A percentile compares a stretch with the other conserved stretches of the same genome.
phyloP scores from a whole-genome alignment of 2,888 invertebrate genomes.

The Monochamus alternatus region DNA sequence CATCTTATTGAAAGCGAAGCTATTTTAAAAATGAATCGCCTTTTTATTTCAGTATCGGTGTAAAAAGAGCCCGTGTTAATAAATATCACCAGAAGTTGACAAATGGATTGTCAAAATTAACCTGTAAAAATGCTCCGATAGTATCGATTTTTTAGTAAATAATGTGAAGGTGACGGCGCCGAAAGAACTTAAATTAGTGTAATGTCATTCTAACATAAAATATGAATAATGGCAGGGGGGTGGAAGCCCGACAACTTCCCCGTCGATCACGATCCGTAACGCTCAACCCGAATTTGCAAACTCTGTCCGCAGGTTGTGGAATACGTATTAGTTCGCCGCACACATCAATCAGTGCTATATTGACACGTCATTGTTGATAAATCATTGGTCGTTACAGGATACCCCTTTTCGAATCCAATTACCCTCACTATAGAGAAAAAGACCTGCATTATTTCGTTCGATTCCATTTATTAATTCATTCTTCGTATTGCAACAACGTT shows the following conservation, averaged over 20 bases:
- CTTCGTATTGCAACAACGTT: no score
- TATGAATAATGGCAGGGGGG: constrained; percentile 26
- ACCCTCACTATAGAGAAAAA: no score
- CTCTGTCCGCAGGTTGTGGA: constrained; percentile 21
- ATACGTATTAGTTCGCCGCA: constrained; percentile 34
- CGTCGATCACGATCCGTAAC: constrained; percentile 7
- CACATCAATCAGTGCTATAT: constrained; percentile 27
- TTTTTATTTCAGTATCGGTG: neutral
- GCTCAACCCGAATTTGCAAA: constrained; percentile 29
- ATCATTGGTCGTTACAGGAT: constrained; percentile 12
- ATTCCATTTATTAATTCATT: no score
- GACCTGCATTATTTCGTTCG: no score
- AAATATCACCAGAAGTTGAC: constrained; percentile 8
- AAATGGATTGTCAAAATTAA: constrained; percentile 17
- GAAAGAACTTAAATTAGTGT: constrained; percentile 19
- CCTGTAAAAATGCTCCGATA: constrained; percentile 11
- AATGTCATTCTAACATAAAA: constrained; percentile 27
- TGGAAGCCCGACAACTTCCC: neutral
- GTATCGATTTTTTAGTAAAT: constrained; percentile 17
- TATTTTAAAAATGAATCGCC: constrained; percentile 3
- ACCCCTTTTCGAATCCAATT: no score
- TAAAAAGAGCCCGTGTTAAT: neutral
- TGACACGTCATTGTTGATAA: constrained; percentile 31
- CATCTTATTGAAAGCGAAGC: neutral
- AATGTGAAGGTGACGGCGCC: constrained; percentile 6